Conservation (phyloP, 92 coral and sea anemone genomes). For the Porites lobata region DNA sequence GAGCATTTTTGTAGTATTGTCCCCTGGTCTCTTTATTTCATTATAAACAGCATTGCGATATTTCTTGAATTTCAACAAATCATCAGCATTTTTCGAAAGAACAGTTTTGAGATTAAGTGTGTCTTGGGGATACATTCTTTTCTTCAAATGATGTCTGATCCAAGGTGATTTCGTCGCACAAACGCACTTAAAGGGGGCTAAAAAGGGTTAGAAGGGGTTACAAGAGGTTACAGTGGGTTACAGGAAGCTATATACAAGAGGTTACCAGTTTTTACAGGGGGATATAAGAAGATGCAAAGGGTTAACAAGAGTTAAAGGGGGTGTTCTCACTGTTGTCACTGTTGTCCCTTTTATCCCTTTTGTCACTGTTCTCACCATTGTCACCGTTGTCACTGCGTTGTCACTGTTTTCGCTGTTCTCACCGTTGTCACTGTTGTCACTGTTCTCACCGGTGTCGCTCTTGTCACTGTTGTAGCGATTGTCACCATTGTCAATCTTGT, state of each 20-base stretch:
- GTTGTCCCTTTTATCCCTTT: background rate
- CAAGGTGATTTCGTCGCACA: conserved; percentile 45
- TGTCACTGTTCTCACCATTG: no score
- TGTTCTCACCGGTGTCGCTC: no score
- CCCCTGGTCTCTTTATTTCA: conserved; percentile 57
- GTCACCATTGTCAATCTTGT: no score
- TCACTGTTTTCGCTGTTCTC: no score
- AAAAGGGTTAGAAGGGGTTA: no score
- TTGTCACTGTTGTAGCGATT: no score
- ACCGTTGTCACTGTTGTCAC: no score
- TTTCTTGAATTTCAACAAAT: conserved; percentile 50
- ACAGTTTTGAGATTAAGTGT: conserved; percentile 21
- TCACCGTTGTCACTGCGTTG: no score
- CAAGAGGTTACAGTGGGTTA: background rate
- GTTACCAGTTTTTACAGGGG: no score
- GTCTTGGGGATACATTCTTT: conserved; percentile 27
- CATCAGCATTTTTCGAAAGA: conserved; percentile 24
- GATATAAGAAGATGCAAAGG: no score
- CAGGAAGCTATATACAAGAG: no score
- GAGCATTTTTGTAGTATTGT: conserved; percentile 52
- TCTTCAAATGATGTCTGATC: conserved; percentile 43
- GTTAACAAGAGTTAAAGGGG: no score
- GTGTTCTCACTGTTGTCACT: background rate
- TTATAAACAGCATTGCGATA: conserved; percentile 52
- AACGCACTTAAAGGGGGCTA: conserved; percentile 25